phyloP scores from a whole-genome alignment of 2,797 vertebrate genomes.

The Spea hammondii region DNA sequence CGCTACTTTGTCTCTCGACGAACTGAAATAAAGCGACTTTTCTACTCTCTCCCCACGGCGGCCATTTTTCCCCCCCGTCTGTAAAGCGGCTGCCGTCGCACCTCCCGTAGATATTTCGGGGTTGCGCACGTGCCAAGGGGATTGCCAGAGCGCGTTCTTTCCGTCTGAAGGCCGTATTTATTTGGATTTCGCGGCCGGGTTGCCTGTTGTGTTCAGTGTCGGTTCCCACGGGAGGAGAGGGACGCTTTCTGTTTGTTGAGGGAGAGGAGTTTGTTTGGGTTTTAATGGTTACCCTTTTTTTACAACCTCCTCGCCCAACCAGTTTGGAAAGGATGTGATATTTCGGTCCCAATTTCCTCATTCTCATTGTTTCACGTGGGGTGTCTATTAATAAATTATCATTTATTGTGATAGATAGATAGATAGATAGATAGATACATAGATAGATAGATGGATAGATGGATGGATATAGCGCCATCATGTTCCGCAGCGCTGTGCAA shows the following conservation, averaged over 20 bases:
- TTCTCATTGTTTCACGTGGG: no score
- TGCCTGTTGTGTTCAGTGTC: not conserved
- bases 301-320: not conserved
- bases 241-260: slow-evolving; percentile 10
- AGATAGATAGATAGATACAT: no score
- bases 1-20: no score
- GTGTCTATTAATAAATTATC: no score
- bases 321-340: no score
- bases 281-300: not conserved
- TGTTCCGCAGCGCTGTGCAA: no score
- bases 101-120: not conserved
- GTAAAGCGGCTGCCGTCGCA: not conserved
- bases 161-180: not conserved
- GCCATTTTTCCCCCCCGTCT: not conserved
- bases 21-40: no score
- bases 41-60: no score
- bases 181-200: not conserved
- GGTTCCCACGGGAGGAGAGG: slow-evolving; percentile 11
- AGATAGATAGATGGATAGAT: no score
- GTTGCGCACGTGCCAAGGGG: not conserved
- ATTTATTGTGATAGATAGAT: no score
- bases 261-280: not conserved
- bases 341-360: no score
- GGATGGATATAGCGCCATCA: no score
- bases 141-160: not conserved